Base-by-base conservation (phyloP, 2,888 invertebrate species). In the Clunio marinus region DNA sequence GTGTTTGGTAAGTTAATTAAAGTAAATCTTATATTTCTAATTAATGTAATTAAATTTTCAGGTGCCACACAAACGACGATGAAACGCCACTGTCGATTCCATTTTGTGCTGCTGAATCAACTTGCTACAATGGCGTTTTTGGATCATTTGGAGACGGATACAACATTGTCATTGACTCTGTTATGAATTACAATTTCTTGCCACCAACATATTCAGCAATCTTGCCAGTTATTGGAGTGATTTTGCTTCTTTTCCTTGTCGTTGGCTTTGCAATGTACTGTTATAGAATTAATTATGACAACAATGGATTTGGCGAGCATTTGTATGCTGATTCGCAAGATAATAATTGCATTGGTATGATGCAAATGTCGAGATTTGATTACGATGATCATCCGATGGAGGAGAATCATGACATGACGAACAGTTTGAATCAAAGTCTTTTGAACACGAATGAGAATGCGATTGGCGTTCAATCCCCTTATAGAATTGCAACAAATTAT, bases 91-190 rank as follows among this genome's bases (percentile, higher is more conserved):
- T 93, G 17, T 77, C 82, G 1, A 78, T 83, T 4, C 88, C 93
- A 0, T 92, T 89, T 76, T 96, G 96, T 76, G 87, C 90, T 1
- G 84, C 88, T 1, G 88, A 91, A 74, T 84, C 87, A 2, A 83
- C 87, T 2, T 95, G 95, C 76, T 95, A 93, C 75, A 90, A 89
- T 74, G 95, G 95, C 1, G 86, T 94, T 51, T 81, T 92, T 13
- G 92, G 93, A 1, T 88, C 94, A 0, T 93, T 93, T 73, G 86
- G 86, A n/a, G 88, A 89, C 76, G 86, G 87, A 46, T 82, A 83
- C 37, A 68, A 58, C 25, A 45, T 68, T 4, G 68, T 58, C 5
- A 68, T 68, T 10, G 68, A 68, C 32, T 46, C 68, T n/a, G 57
- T 57, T 32, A 68, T 68, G 58, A 68, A 68, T 27, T 68, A 68